Evolutionary conservation across 2,888 invertebrate genomes (phyloP).

Genomic region (Himalopsyche anomala): DNA sequence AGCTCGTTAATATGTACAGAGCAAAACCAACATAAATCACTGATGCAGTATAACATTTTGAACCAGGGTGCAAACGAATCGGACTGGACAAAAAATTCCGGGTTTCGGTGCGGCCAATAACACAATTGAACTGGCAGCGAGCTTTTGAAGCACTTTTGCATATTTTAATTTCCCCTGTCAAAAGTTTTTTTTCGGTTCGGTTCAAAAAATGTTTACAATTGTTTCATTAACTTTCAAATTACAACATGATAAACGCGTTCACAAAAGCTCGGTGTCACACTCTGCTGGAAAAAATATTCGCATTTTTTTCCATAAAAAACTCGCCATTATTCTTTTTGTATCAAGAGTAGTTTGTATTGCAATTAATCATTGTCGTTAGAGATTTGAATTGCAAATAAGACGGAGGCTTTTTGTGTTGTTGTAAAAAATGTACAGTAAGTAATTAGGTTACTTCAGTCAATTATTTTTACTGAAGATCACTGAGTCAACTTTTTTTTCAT

Average conservation of each 20-base stretch:
- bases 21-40: background rate
- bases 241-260: background rate
- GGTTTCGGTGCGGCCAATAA: background rate
- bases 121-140: slow-evolving; percentile 10
- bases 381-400: too few relatives aligned
- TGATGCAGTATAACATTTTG: background rate
- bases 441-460: too few relatives aligned
- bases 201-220: slow-evolving; percentile 1
- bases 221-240: slow-evolving; percentile 34
- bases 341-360: background rate
- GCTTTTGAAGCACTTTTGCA: background rate
- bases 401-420: too few relatives aligned
- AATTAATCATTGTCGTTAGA: too few relatives aligned
- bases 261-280: slow-evolving; percentile 11
- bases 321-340: background rate
- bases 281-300: background rate
- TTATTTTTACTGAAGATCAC: too few relatives aligned
- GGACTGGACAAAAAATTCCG: background rate
- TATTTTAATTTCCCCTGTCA: slow-evolving; percentile 17
- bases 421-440: too few relatives aligned
- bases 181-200: background rate
- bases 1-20: background rate
- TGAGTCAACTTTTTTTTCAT: too few relatives aligned
- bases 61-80: slow-evolving; percentile 22
- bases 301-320: background rate